Percentiles rank a stretch among this genome's conserved stretches.
Conservation (phyloP, 2,113 vertebrate genomes). For the Halcyon malimbica region DNA sequence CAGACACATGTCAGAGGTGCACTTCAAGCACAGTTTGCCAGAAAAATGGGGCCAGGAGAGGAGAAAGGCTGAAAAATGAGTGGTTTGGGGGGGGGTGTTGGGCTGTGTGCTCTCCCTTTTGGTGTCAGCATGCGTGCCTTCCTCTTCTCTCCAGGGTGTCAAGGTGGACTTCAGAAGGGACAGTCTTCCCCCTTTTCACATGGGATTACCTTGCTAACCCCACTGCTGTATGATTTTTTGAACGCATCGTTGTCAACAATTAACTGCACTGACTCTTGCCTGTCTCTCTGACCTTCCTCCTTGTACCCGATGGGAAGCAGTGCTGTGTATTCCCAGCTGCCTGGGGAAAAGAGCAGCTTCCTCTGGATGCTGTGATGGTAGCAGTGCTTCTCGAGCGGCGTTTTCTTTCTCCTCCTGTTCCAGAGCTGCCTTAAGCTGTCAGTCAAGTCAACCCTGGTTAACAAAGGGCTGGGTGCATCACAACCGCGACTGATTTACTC, state of each 20-base stretch:
- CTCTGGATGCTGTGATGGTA: background rate
- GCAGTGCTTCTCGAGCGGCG: background rate
- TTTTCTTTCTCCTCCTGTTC: background rate
- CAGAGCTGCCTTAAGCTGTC: background rate
- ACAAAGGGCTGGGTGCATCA: background rate
- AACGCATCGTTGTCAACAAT: background rate
- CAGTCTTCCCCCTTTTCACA: background rate
- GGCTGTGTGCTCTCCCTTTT: background rate
- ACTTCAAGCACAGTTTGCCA: background rate
- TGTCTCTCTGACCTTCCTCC: background rate
- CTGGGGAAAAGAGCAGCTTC: background rate
- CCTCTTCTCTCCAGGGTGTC: background rate
- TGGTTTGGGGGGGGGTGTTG: background rate
- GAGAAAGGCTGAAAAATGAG: background rate
- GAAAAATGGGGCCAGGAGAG: background rate
- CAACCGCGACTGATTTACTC: background rate
- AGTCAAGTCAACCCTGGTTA: background rate
- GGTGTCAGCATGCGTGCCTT: background rate
- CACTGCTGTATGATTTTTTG: background rate
- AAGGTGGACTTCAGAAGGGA: background rate
- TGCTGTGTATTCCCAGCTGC: background rate
- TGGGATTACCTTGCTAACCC: background rate
- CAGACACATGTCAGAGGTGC: background rate
- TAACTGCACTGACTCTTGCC: background rate
- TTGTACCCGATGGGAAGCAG: background rate